phyloP scores from a whole-genome alignment of 2,113 vertebrate species.

The Cynopterus brachyotis region DNA sequence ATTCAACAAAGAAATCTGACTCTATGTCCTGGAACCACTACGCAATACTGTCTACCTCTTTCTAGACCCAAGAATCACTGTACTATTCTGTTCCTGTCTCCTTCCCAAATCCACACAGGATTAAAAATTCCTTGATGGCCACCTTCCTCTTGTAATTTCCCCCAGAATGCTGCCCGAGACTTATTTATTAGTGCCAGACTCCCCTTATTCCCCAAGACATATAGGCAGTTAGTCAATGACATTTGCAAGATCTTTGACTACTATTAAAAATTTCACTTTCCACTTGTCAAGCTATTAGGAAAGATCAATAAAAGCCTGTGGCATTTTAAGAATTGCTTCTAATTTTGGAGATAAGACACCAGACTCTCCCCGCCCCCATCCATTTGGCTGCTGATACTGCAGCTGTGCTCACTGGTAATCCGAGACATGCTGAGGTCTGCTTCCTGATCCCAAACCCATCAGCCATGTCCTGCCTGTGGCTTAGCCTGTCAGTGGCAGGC shows the following conservation, averaged over 20 bases:
- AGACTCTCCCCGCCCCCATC: not conserved
- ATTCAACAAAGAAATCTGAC: not conserved
- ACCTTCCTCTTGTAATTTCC: not conserved
- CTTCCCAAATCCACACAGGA: not conserved
- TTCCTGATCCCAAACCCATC: not conserved
- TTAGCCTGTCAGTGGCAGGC: not conserved
- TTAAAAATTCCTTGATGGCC: not conserved
- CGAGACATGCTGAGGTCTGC: not conserved
- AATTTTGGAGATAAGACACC: not conserved
- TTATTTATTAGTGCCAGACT: not conserved
- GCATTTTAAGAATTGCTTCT: constrained; percentile 44
- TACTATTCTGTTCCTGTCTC: not conserved
- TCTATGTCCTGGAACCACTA: not conserved
- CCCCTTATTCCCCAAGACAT: not conserved
- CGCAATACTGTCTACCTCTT: not conserved
- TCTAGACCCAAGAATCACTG: not conserved
- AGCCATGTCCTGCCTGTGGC: not conserved
- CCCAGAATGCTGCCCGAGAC: not conserved
- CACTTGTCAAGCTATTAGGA: not conserved
- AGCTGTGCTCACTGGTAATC: not conserved
- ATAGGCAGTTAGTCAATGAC: not conserved
- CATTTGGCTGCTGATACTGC: not conserved
- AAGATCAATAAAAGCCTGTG: not conserved
- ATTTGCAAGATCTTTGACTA: constrained; percentile 2
- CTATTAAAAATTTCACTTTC: constrained; percentile 20